Evolutionary conservation across 2,797 vertebrate genomes (phyloP).

Genomic region (Hozukius guyotensis): DNA sequence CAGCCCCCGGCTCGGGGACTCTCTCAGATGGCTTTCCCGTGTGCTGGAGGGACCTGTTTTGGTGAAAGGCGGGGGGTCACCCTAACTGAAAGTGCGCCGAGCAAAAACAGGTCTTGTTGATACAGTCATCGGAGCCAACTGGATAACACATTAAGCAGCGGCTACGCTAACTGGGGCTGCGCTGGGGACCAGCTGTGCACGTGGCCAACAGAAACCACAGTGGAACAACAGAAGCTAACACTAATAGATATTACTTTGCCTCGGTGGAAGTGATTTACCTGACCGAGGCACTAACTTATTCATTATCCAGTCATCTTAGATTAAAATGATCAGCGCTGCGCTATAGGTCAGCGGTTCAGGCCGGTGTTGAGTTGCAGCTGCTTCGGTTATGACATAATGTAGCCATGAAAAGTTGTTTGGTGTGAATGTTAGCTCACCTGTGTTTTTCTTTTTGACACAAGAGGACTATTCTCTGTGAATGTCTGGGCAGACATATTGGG

Average conservation of each 20-base stretch:
- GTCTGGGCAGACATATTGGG: constrained; percentile 43
- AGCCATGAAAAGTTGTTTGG: constrained; percentile 29
- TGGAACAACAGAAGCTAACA: constrained; percentile 55
- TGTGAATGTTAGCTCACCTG: constrained; percentile 61
- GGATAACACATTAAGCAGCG: constrained; percentile 74
- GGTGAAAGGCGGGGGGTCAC: constrained; percentile 6
- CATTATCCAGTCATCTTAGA: constrained; percentile 43
- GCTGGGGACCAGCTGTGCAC: constrained; percentile 56
- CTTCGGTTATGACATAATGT: constrained; percentile 45
- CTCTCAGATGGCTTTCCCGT: constrained; percentile 48
- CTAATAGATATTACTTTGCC: constrained; percentile 66
- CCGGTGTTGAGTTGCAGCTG: constrained; percentile 48
- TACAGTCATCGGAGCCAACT: constrained; percentile 74
- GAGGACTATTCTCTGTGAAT: constrained; percentile 49
- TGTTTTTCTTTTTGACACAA: constrained; percentile 65
- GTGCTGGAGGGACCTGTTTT: constrained; percentile 44
- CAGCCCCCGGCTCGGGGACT: not conserved
- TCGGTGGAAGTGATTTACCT: constrained; percentile 63
- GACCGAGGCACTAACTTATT: constrained; percentile 31
- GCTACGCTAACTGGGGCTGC: constrained; percentile 12
- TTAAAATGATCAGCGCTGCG: constrained; percentile 14
- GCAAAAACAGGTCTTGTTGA: constrained; percentile 76
- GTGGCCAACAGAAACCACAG: constrained; percentile 53
- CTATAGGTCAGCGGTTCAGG: constrained; percentile 23
- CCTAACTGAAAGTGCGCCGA: constrained; percentile 46